These are phyloP conservation scores for Rhinopomastus cyanomelas DNA, from an alignment of 2,113 vertebrate species.

Conservation along the genomic window DNA sequence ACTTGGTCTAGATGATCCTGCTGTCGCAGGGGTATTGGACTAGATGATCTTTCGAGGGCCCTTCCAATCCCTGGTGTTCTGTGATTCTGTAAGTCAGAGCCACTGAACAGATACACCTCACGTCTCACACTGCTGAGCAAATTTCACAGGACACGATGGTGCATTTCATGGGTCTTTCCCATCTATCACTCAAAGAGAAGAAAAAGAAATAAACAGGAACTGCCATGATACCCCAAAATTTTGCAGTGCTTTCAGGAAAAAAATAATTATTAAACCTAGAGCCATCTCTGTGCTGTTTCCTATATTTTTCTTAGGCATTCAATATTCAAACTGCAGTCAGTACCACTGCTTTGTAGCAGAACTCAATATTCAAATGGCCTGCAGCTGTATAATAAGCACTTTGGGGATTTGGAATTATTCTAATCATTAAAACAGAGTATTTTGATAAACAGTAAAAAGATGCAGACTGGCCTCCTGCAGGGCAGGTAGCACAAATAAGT, in stretches of 20 bases:
- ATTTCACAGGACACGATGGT: background rate
- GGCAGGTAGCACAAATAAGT: background rate
- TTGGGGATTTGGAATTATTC: slow-evolving; percentile 24
- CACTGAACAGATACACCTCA: background rate
- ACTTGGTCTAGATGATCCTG: no score
- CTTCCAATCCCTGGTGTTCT: no score
- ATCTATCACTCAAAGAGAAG: background rate
- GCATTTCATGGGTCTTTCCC: background rate
- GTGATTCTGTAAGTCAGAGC: no score
- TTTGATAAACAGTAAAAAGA: slow-evolving; percentile 38
- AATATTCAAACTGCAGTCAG: background rate
- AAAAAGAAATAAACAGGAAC: background rate
- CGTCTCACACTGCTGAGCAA: background rate
- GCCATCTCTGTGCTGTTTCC: background rate
- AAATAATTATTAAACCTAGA: background rate
- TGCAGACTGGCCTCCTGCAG: background rate
- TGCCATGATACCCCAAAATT: background rate
- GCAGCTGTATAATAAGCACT: slow-evolving; percentile 32
- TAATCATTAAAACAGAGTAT: slow-evolving; percentile 33
- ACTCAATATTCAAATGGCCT: slow-evolving; percentile 18
- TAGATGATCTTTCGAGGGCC: no score
- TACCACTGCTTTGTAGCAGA: background rate
- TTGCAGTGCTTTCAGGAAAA: background rate
- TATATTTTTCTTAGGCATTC: background rate
- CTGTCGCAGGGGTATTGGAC: no score